phyloP scores from a whole-genome alignment of 2,113 vertebrate species.

The Grammomys dolichurus region DNA sequence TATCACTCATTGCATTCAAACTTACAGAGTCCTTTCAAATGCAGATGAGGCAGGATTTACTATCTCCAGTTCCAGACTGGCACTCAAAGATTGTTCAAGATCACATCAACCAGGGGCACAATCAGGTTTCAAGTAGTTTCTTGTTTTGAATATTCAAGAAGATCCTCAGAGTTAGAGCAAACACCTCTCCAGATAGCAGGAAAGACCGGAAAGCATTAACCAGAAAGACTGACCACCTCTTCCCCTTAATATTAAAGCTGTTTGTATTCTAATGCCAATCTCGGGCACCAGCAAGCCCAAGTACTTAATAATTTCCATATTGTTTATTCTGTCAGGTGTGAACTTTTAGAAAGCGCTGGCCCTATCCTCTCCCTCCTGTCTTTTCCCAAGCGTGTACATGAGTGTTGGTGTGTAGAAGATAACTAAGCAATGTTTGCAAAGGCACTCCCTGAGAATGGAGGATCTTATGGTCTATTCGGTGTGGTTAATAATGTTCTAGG shows the following conservation, averaged over 20 bases:
- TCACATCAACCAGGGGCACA: neutral
- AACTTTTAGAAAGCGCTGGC: neutral
- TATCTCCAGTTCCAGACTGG: neutral
- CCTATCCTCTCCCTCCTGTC: neutral
- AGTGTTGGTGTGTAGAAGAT: neutral
- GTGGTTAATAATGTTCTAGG: neutral
- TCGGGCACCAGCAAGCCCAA: neutral
- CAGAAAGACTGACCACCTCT: neutral
- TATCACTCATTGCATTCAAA: neutral
- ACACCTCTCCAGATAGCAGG: neutral
- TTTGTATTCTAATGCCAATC: neutral
- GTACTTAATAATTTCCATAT: neutral
- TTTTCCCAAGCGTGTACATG: neutral
- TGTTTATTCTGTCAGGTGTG: neutral
- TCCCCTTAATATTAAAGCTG: neutral
- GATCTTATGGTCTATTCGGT: neutral
- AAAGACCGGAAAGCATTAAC: constrained; percentile 12
- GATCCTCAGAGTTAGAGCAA: neutral
- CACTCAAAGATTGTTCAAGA: neutral
- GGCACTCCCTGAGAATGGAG: neutral
- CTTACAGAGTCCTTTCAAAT: neutral
- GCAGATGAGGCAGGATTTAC: neutral
- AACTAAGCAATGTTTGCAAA: neutral
- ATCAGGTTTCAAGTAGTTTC: neutral
- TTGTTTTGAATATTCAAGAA: neutral